Percentiles rank a stretch among this genome's conserved stretches.
Conservation (phyloP, 2,888 invertebrate species). For the Lithophane leautieri region DNA sequence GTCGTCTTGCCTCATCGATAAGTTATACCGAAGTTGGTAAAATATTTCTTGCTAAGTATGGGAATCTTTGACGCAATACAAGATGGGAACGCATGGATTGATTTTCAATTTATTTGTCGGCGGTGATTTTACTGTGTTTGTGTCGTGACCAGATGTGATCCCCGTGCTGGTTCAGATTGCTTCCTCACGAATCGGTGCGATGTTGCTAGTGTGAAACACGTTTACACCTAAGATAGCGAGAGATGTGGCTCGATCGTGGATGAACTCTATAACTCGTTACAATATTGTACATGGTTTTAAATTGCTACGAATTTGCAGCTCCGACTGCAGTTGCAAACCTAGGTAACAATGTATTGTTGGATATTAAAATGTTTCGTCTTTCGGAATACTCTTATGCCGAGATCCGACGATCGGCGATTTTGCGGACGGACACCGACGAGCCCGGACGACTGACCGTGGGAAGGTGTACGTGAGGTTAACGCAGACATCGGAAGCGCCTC, state of each 20-base stretch:
- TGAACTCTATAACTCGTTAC: constrained; percentile 38
- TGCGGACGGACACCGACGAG: too few relatives aligned
- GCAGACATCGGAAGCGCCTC: too few relatives aligned
- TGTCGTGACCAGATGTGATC: constrained; percentile 55
- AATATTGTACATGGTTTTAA: constrained; percentile 20
- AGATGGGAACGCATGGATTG: constrained; percentile 63
- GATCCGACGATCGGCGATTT: too few relatives aligned
- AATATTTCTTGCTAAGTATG: constrained; percentile 48
- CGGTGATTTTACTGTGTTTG: constrained; percentile 51
- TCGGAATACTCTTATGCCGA: not conserved
- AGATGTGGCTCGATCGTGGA: constrained; percentile 41
- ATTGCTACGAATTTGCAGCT: constrained; percentile 32
- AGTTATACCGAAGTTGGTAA: constrained; percentile 33
- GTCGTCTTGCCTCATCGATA: constrained; percentile 46
- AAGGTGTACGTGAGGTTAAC: too few relatives aligned
- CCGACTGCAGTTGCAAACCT: not conserved
- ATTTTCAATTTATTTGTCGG: constrained; percentile 70
- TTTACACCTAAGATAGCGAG: constrained; percentile 46
- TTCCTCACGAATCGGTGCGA: constrained; percentile 59
- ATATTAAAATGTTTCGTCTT: not conserved
- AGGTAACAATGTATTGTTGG: not conserved
- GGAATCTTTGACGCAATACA: constrained; percentile 62
- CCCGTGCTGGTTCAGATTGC: constrained; percentile 64
- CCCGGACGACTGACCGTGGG: too few relatives aligned
- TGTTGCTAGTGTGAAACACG: constrained; percentile 42